These are phyloP conservation scores for Hyphantria cunea DNA, from an alignment of 1,140 invertebrate species.

Conservation along the genomic window DNA sequence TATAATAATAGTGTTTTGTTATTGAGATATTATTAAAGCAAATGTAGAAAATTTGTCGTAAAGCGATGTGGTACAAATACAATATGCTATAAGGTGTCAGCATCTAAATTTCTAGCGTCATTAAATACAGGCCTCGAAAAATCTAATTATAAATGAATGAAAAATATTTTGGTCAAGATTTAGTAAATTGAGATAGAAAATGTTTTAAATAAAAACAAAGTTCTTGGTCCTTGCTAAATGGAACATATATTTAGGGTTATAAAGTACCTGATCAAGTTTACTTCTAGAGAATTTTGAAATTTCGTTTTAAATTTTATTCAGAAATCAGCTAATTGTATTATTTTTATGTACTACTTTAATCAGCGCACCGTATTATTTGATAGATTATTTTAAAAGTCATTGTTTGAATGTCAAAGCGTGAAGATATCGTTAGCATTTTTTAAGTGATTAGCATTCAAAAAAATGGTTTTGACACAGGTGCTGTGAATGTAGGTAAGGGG, in stretches of 20 bases:
- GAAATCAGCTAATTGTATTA: slow-evolving; percentile 30
- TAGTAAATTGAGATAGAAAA: slow-evolving; percentile 41
- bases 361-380: slow-evolving; percentile 5
- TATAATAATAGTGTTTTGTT: slow-evolving; percentile 37
- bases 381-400: slow-evolving; percentile 22
- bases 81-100: slow-evolving; percentile 37
- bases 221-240: slow-evolving; percentile 51
- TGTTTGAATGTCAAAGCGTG: slow-evolving; percentile 10
- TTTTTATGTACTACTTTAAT: slow-evolving; percentile 25
- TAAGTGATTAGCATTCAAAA: slow-evolving; percentile 9
- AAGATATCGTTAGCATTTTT: slow-evolving; percentile 7
- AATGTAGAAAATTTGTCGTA: slow-evolving; percentile 41
- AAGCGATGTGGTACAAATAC: slow-evolving; percentile 46
- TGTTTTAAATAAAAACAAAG: slow-evolving; percentile 34
- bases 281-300: slow-evolving; percentile 32
- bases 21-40: slow-evolving; percentile 45
- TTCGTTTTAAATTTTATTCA: slow-evolving; percentile 21
- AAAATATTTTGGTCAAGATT: slow-evolving; percentile 46
- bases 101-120: slow-evolving; percentile 42
- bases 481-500: too few species aligned
- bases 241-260: slow-evolving; percentile 32
- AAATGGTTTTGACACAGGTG: too few species aligned
- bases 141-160: slow-evolving; percentile 47
- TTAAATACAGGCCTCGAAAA: slow-evolving; percentile 51
- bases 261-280: slow-evolving; percentile 29